phyloP scores from a whole-genome alignment of 2,888 invertebrate species.

The Polietes domitor region DNA sequence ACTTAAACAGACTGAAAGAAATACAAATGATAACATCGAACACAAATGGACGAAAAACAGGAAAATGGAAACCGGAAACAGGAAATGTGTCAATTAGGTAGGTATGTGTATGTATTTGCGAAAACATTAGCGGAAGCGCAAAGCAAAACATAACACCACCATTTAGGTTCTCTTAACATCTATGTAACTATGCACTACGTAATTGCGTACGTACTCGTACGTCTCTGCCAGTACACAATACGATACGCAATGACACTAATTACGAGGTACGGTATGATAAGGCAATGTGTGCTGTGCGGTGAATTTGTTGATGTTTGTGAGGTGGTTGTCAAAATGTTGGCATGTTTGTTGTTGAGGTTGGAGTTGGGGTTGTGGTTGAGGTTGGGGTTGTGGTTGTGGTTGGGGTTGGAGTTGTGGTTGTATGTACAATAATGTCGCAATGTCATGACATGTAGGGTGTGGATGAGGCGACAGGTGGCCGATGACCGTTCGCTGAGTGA shows the following conservation, averaged over 20 bases:
- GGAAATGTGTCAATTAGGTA: slow-evolving; percentile 10
- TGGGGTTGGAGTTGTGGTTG: too few species aligned
- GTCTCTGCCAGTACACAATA: not conserved
- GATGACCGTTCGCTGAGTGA: not conserved
- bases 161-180: slow-evolving; percentile 17
- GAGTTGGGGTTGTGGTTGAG: too few species aligned
- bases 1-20: not conserved
- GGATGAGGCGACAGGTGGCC: not conserved
- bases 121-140: slow-evolving; percentile 25
- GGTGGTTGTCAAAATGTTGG: not conserved
- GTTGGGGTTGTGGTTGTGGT: not conserved
- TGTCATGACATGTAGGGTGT: not conserved
- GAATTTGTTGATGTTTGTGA: not conserved
- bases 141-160: slow-evolving; percentile 2
- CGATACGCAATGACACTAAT: slow-evolving; percentile 17
- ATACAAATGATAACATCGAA: not conserved
- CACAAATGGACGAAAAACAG: not conserved
- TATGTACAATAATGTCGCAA: slow-evolving; percentile 5
- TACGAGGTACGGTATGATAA: slow-evolving; percentile 20
- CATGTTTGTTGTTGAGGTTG: too few species aligned
- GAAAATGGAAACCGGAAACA: slow-evolving; percentile 5
- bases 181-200: not conserved
- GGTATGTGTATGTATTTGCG: not conserved
- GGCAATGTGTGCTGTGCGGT: not conserved
- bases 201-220: not conserved